Evolutionary conservation across 1,140 invertebrate genomes (phyloP), one percentile per base, ranked within the genome.

Genomic region (Myzus persicae): DNA sequence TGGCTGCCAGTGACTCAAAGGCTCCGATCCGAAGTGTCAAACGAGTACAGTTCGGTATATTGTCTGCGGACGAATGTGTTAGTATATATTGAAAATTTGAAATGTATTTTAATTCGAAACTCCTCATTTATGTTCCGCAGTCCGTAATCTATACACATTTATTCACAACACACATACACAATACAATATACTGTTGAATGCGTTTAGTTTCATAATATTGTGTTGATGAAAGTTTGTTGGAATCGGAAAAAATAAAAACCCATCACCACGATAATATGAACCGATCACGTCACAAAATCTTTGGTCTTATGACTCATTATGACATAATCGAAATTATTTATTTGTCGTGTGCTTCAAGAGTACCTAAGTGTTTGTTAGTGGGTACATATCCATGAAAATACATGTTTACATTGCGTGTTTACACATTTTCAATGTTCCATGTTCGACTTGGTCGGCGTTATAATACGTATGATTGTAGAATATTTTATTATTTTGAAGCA

Each of bases 31-130:
- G 98, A 94, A 97, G 97, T 94, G 99, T 99, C 89, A 99, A 99
- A 96, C 96, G 97, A 95, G 98, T 99, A 88, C 99, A 99, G 95
- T 99, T 99, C 95, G 99, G 99, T 93, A 99, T 99, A 95, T 96
- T 99, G 94, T 98, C 98, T 94, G 99, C 99, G 94, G 99, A 99
- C 97, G 99, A 99, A 97, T 99, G 99, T 95, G 98, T 99, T 97
- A 97, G 98, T 98, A 95, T 98, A 95, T 82, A 18, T 38, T 82
- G 36, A 82, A 38, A 82, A 38, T 82, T 38, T 82, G 36, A 82
- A 82, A 82, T n/a, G 14, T 76, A 76, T 76, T 76, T 76, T 76
- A 76, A 76, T n/a, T 76, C 59, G n/a, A 76, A 76, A 76, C 31
- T 67, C 59, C 31, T 67, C 59, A n/a, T 67, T n/a, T 14, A 76